Evolutionary conservation across 2,113 vertebrate genomes (phyloP).

Genomic region (Gymnarchus niloticus): DNA sequence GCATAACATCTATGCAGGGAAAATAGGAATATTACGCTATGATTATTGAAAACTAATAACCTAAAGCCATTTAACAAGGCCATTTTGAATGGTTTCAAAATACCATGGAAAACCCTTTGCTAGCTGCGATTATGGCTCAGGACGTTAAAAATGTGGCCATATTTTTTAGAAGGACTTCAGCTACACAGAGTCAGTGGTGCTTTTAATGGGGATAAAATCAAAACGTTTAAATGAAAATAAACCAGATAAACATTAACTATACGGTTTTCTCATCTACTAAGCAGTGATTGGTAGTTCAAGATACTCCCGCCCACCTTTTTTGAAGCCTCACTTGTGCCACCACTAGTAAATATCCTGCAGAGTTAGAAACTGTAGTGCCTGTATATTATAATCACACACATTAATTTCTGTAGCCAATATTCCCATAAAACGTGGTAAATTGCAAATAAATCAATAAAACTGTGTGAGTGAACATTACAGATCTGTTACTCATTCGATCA

Average conservation of each 20-base stretch:
- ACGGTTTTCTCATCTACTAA: no score
- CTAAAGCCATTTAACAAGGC: neutral
- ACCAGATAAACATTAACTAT: neutral
- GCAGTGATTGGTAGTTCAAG: no score
- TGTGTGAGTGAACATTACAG: neutral
- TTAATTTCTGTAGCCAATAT: neutral
- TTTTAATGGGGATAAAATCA: neutral
- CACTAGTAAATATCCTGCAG: no score
- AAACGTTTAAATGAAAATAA: neutral
- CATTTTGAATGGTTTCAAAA: neutral
- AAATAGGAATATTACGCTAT: neutral
- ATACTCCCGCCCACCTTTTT: neutral
- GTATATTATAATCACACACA: neutral
- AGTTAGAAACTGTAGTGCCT: neutral
- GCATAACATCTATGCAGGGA: neutral
- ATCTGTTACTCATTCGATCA: neutral
- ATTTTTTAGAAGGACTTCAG: neutral
- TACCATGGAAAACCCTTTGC: neutral
- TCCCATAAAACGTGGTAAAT: neutral
- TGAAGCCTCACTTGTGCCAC: no score
- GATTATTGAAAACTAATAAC: neutral
- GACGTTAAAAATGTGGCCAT: neutral
- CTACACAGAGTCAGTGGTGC: neutral
- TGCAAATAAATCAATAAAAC: conserved; percentile 5
- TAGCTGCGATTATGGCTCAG: neutral